Percentiles rank a stretch among this genome's conserved stretches.
These are phyloP conservation scores for Daubentonia madagascariensis DNA, from an alignment of 2,113 vertebrate genomes.

Conservation along the genomic window DNA sequence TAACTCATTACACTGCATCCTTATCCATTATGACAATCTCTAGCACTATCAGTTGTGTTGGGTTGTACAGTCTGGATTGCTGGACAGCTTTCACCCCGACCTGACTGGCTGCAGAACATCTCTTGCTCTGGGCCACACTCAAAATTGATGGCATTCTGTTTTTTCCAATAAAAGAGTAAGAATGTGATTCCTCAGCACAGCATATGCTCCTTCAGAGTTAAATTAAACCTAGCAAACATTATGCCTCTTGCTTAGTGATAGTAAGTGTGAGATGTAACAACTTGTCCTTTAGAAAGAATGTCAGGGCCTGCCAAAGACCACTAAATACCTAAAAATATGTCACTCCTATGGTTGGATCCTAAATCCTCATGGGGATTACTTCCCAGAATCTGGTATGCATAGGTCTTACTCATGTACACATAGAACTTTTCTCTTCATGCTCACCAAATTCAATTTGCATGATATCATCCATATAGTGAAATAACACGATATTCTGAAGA, in stretches of 20 bases:
- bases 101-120: neutral
- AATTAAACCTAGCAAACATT: neutral
- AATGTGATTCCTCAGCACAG: neutral
- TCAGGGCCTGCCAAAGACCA: neutral
- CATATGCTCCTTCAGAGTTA: neutral
- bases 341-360: neutral
- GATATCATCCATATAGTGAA: neutral
- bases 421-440: neutral
- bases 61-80: neutral
- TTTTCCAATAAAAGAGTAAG: neutral
- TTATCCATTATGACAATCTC: neutral
- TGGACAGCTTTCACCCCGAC: neutral
- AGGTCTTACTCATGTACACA: neutral
- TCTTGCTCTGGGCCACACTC: neutral
- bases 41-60: fast-evolving
- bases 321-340: neutral
- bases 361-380: neutral
- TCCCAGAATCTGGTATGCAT: neutral
- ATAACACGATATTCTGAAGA: neutral
- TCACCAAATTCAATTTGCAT: neutral
- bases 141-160: neutral
- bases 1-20: neutral
- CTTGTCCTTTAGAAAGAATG: neutral
- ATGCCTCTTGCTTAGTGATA: neutral
- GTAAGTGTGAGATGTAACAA: neutral